Evolutionary conservation across 2,888 invertebrate species (phyloP).

Genomic region (Micoletzkya japonica): DNA sequence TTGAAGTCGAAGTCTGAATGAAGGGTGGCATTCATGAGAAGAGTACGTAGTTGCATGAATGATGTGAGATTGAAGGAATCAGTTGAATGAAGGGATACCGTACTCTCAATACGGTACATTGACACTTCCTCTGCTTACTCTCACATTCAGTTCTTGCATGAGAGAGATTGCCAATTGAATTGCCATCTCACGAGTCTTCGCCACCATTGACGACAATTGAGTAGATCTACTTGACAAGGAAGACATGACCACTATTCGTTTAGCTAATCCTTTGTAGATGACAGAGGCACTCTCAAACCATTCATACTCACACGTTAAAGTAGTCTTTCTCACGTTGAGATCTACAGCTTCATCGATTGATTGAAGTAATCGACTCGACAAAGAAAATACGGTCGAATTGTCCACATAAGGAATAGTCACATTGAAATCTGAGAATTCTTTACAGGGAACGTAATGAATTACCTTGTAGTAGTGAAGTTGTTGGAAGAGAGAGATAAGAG

Average conservation of each 20-base stretch:
- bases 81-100: conserved; percentile 2
- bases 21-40: conserved; percentile 17
- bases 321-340: conserved; percentile 66
- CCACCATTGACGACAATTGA: background rate
- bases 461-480: conserved; percentile 2
- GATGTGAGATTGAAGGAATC: conserved; percentile 16
- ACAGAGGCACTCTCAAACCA: conserved; percentile 10
- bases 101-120: conserved; percentile 6
- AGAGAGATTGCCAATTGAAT: background rate
- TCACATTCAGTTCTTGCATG: background rate
- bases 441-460: no score
- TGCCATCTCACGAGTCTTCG: conserved; percentile 7
- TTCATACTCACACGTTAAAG: conserved; percentile 25
- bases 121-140: background rate
- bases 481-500: background rate
- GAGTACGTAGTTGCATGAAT: conserved; percentile 7
- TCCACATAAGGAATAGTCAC: no score
- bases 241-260: background rate
- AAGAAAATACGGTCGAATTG: no score
- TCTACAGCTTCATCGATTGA: background rate
- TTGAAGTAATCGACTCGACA: background rate
- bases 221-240: background rate
- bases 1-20: conserved; percentile 8
- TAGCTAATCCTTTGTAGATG: conserved; percentile 10
- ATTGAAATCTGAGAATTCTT: background rate